Percentiles rank a stretch among this genome's conserved stretches.
Conservation (phyloP, 2,113 vertebrate species). For the Silurus asotus region DNA sequence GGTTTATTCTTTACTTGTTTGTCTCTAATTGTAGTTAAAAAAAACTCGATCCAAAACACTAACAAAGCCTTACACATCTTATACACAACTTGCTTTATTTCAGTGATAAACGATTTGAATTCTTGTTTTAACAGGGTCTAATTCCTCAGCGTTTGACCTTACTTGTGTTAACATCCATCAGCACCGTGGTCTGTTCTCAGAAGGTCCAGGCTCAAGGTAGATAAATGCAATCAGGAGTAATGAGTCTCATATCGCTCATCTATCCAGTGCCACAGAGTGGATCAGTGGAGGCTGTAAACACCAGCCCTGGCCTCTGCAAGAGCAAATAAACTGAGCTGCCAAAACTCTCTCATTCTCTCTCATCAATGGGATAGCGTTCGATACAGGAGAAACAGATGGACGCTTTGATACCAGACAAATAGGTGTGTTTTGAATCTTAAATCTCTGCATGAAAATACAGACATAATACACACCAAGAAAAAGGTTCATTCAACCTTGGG, state of each 20-base stretch:
- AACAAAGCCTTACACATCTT: background rate
- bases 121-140: slow-evolving; percentile 33
- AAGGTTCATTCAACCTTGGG: slow-evolving; percentile 15
- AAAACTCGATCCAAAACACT: background rate
- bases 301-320: slow-evolving; percentile 35
- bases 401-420: slow-evolving; percentile 16
- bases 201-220: slow-evolving; percentile 38
- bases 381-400: slow-evolving; percentile 2
- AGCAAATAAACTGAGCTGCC: slow-evolving; percentile 52
- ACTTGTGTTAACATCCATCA: slow-evolving; percentile 52
- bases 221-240: slow-evolving; percentile 53
- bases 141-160: slow-evolving; percentile 50
- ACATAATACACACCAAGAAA: background rate
- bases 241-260: slow-evolving; percentile 54
- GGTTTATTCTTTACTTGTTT: background rate
- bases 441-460: background rate
- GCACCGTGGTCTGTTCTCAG: slow-evolving; percentile 18
- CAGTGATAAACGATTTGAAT: slow-evolving; percentile 38
- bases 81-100: background rate
- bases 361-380: slow-evolving; percentile 34
- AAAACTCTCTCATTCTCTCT: slow-evolving; percentile 30
- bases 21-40: background rate
- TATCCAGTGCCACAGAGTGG: slow-evolving; percentile 45
- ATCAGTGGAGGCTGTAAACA: slow-evolving; percentile 49
- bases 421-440: background rate